Evolutionary conservation across 2,113 vertebrate species (phyloP).

Genomic region (Phaethon lepturus): DNA sequence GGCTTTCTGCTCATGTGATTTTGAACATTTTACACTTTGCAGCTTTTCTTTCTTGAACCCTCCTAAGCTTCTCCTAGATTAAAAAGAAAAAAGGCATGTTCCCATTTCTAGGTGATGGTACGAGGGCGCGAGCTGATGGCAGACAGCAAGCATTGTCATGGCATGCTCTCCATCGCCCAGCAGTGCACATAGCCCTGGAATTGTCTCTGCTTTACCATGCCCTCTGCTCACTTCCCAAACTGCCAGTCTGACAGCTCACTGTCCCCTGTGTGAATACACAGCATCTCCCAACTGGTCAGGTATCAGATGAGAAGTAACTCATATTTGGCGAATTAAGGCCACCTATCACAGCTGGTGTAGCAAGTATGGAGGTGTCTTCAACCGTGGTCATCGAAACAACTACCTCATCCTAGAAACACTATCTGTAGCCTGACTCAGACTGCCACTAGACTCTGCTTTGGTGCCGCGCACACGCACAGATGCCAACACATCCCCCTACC

Average conservation of each 20-base stretch:
- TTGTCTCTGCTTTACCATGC: neutral
- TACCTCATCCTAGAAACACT: neutral
- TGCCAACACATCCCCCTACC: neutral
- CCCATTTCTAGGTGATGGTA: neutral
- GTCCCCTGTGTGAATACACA: neutral
- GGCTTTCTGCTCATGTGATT: neutral
- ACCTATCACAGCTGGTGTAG: neutral
- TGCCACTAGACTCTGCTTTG: neutral
- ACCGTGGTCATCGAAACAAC: neutral
- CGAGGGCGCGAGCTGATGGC: neutral
- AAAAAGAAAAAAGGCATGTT: neutral
- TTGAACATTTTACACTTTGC: neutral
- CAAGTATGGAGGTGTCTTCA: neutral
- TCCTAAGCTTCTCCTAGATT: neutral
- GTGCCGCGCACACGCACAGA: neutral
- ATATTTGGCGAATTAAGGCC: neutral
- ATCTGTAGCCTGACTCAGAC: neutral
- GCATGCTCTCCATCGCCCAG: neutral
- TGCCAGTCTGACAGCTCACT: neutral
- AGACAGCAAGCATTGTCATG: neutral
- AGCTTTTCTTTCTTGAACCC: neutral
- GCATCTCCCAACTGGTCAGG: neutral
- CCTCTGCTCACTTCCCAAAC: neutral
- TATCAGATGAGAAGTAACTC: neutral
- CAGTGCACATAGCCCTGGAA: accelerated